A percentile compares a stretch with the other conserved stretches of the same genome.
These are phyloP conservation scores for Acrocephalus scirpaceus DNA, from an alignment of 2,797 vertebrate genomes.

Conservation along the genomic window DNA sequence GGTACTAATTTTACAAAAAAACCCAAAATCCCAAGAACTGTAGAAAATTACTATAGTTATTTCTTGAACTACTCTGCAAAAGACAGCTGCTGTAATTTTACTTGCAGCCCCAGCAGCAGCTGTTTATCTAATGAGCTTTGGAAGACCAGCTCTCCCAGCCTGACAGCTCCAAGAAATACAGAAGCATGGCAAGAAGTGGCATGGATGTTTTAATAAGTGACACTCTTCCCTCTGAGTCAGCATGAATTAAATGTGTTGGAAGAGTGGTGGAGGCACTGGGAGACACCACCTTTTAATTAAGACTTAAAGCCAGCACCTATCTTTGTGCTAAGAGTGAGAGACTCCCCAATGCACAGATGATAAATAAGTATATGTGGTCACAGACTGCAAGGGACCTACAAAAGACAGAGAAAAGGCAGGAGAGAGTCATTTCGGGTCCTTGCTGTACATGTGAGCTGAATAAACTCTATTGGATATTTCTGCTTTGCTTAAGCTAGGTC, in stretches of 20 bases:
- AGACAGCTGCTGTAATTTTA: neutral
- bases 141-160: neutral
- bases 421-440: neutral
- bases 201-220: neutral
- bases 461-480: neutral
- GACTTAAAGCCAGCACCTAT: neutral
- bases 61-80: neutral
- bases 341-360: neutral
- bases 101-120: neutral
- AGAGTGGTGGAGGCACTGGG: neutral
- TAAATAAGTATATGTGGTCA: neutral
- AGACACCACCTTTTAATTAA: neutral
- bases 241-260: neutral
- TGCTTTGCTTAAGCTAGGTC: neutral
- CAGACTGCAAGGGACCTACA: neutral
- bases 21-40: neutral
- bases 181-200: neutral
- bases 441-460: neutral
- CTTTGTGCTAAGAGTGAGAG: neutral
- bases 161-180: neutral
- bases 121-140: constrained; percentile 25
- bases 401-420: neutral
- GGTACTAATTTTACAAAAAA: neutral
- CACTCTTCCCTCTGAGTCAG: neutral
- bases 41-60: neutral